Evolutionary conservation across 2,113 vertebrate genomes (phyloP).

Genomic region (Apodemus sylvaticus): DNA sequence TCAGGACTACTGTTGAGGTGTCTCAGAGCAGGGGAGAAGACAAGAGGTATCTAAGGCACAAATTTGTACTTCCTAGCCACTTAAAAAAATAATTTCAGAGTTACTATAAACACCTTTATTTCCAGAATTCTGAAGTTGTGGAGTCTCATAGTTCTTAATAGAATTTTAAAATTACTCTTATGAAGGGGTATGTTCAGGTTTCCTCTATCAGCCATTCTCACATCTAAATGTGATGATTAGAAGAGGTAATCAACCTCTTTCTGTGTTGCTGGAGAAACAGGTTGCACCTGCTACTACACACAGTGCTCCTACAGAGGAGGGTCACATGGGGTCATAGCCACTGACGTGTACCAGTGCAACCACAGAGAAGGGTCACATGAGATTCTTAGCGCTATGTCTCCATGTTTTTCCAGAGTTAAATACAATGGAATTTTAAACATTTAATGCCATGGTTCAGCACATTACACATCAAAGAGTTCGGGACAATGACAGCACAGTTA

Average conservation of each 20-base stretch:
- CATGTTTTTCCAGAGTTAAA: neutral
- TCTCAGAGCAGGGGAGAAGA: neutral
- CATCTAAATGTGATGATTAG: neutral
- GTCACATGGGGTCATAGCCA: neutral
- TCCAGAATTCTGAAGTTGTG: conserved; percentile 18
- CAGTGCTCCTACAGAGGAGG: neutral
- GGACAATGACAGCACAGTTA: neutral
- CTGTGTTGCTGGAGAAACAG: neutral
- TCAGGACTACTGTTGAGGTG: neutral
- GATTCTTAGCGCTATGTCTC: neutral
- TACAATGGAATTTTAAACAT: neutral
- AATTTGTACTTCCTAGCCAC: neutral
- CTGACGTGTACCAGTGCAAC: neutral
- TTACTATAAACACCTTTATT: neutral
- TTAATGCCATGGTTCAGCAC: neutral
- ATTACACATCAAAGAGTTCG: neutral
- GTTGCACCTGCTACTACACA: neutral
- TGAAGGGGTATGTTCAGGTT: neutral
- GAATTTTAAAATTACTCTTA: neutral
- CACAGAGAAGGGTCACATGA: neutral
- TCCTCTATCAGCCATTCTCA: neutral
- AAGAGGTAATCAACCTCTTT: neutral
- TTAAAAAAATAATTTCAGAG: neutral
- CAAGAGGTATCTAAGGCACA: neutral
- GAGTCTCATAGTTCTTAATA: neutral